phyloP scores from a whole-genome alignment of 2,113 vertebrate species.

The Panurus biarmicus region DNA sequence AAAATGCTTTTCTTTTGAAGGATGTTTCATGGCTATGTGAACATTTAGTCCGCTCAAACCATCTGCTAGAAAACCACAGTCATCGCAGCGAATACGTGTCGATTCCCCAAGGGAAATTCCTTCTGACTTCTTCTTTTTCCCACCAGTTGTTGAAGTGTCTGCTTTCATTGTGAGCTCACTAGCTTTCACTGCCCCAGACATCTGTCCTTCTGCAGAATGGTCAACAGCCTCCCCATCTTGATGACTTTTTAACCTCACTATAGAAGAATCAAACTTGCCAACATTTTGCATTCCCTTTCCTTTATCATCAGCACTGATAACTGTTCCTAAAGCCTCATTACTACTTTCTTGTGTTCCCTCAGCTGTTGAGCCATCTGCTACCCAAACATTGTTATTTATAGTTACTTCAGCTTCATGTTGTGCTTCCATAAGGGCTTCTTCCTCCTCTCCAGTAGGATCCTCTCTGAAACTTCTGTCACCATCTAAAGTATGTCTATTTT shows the following conservation, averaged over 20 bases:
- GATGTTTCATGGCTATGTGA: conserved; percentile 98
- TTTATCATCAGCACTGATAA: conserved; percentile 60
- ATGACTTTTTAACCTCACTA: conserved; percentile 79
- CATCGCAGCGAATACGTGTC: conserved; percentile 86
- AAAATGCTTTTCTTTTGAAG: conserved; percentile 93
- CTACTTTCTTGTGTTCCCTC: conserved; percentile 59
- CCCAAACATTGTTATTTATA: conserved; percentile 61
- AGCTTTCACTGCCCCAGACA: neutral
- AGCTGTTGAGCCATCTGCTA: conserved; percentile 61
- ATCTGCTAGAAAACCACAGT: conserved; percentile 97
- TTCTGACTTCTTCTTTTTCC: conserved; percentile 69
- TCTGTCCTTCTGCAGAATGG: conserved; percentile 56
- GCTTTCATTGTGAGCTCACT: conserved; percentile 26
- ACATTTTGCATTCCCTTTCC: conserved; percentile 53
- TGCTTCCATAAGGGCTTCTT: conserved; percentile 53
- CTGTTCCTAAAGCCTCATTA: conserved; percentile 58
- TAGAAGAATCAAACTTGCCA: conserved; percentile 84
- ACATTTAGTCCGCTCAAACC: conserved; percentile 94
- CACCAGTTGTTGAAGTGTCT: conserved; percentile 51
- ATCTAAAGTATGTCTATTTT: conserved; percentile 3
- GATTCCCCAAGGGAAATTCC: conserved; percentile 49
- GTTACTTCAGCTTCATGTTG: conserved; percentile 59
- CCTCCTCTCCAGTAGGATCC: conserved; percentile 30
- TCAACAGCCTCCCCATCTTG: conserved; percentile 67
- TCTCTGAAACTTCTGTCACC: conserved; percentile 17